These are phyloP conservation scores for Antechinus flavipes DNA, from an alignment of 2,113 vertebrate genomes.

Conservation along the genomic window DNA sequence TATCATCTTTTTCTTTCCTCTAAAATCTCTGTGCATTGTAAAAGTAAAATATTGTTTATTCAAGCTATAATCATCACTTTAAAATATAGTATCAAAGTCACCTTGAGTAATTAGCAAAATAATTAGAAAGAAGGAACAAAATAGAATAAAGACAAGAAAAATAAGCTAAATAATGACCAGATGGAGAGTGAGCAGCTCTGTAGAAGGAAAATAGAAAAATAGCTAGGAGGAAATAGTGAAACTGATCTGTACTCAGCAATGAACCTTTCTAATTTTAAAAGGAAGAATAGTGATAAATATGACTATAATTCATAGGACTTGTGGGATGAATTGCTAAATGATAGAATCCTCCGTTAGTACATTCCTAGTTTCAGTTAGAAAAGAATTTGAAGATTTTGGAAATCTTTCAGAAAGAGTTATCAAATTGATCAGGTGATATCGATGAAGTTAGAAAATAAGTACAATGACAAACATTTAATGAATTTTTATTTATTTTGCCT, in stretches of 20 bases:
- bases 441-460: conserved; percentile 7
- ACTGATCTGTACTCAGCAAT: not conserved
- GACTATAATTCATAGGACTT: not conserved
- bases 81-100: not conserved
- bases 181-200: not conserved
- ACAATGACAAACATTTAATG: not conserved
- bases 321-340: not conserved
- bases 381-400: not conserved
- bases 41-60: not conserved
- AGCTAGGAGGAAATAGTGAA: not conserved
- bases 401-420: not conserved
- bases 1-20: not conserved
- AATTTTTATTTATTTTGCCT: not conserved
- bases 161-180: not conserved
- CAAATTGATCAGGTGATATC: not conserved
- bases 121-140: not conserved
- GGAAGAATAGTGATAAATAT: not conserved
- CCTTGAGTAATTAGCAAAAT: not conserved
- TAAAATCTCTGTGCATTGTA: not conserved
- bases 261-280: not conserved
- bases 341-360: not conserved
- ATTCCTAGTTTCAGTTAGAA: not conserved
- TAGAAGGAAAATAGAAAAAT: not conserved
- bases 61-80: not conserved
- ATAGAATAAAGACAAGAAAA: conserved; percentile 27